These are phyloP conservation scores for Hyaena hyaena DNA, from an alignment of 2,113 vertebrate species.

Conservation along the genomic window DNA sequence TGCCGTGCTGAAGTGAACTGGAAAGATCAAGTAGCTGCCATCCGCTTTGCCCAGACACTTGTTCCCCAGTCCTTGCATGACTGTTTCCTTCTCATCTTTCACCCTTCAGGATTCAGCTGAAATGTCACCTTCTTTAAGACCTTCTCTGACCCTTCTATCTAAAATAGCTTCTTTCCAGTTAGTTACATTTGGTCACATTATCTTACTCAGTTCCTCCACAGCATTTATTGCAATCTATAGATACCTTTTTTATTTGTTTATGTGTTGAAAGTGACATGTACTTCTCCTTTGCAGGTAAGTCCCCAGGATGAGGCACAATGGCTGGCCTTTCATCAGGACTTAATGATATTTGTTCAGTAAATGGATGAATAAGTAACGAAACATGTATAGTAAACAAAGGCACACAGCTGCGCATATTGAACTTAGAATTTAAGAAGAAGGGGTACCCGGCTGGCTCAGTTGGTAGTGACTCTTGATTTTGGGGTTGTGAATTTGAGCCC, in stretches of 20 bases:
- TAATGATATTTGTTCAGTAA: not conserved
- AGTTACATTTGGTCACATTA: not conserved
- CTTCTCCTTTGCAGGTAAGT: not conserved
- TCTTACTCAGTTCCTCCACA: not conserved
- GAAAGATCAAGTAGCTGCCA: not conserved
- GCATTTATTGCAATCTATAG: not conserved
- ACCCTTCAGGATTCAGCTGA: not conserved
- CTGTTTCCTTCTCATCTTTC: constrained; percentile 8
- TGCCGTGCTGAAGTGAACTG: not conserved
- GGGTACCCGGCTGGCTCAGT: not conserved
- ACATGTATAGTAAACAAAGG: not conserved
- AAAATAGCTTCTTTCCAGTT: constrained; percentile 16
- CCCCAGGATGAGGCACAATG: not conserved
- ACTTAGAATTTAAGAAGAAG: not conserved
- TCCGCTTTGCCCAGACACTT: not conserved
- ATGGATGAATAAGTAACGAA: not conserved
- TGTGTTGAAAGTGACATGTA: not conserved
- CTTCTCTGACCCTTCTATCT: not conserved
- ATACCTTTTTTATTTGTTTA: not conserved
- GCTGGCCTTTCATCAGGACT: not conserved
- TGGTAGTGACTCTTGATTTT: not conserved
- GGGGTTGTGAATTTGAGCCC: not conserved
- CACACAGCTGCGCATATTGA: not conserved
- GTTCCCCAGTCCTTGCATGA: not conserved
- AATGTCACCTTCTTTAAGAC: not conserved